A percentile compares a stretch with the other conserved stretches of the same genome.
Evolutionary conservation across 2,888 invertebrate species (phyloP).

Genomic region (Peribatodes rhomboidaria): DNA sequence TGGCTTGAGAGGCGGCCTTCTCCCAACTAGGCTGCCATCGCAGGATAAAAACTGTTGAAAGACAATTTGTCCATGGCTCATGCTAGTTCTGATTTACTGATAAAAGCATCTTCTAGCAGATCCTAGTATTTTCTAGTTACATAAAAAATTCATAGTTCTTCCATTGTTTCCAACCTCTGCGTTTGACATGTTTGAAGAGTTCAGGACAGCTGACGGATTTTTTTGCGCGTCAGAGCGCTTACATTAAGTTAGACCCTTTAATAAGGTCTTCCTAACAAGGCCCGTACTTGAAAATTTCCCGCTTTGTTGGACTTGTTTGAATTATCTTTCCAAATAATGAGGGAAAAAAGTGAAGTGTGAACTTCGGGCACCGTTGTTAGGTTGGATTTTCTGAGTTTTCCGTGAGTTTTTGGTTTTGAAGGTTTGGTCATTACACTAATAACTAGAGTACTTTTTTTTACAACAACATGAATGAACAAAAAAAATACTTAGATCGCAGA

Average conservation of each 20-base stretch:
- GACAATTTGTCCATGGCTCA: too few species aligned
- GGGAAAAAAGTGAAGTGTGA: slow-evolving; percentile 13
- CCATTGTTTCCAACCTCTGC: not conserved
- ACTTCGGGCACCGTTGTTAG: not conserved
- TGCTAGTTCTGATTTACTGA: too few species aligned
- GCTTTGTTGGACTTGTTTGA: slow-evolving; percentile 17
- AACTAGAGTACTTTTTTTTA: too few species aligned
- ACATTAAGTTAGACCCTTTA: slow-evolving; percentile 16
- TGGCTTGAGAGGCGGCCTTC: too few species aligned
- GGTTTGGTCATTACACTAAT: not conserved
- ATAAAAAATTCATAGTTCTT: too few species aligned
- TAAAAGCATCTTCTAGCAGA: too few species aligned
- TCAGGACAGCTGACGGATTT: slow-evolving; percentile 7
- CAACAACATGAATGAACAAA: too few species aligned
- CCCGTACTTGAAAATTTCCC: slow-evolving; percentile 15
- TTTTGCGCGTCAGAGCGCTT: slow-evolving; percentile 15
- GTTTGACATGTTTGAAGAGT: slow-evolving; percentile 1
- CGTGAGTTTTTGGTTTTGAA: not conserved
- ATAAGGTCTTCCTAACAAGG: slow-evolving; percentile 21
- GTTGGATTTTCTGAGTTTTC: not conserved
- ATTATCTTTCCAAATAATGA: slow-evolving; percentile 22
- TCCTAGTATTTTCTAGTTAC: too few species aligned
- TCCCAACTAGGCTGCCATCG: too few species aligned
- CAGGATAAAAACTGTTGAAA: too few species aligned
- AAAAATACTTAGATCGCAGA: too few species aligned